These are phyloP conservation scores for Acanthurus tractus DNA, from an alignment of 2,797 vertebrate genomes.

Conservation along the genomic window DNA sequence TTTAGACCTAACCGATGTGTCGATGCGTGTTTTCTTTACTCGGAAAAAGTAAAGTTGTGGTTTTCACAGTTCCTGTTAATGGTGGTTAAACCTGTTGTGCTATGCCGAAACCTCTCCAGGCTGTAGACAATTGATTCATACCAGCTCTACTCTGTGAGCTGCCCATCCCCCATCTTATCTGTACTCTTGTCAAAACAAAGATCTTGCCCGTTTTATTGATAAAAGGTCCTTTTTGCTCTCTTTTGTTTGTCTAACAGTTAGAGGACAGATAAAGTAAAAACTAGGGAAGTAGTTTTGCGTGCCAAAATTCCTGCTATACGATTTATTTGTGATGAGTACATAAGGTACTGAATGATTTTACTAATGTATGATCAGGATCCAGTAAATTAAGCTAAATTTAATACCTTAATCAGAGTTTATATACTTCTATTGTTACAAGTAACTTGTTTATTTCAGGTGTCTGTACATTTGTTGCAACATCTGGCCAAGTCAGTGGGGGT, in stretches of 20 bases:
- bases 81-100: conserved; percentile 13
- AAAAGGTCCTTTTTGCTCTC: neutral
- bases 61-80: neutral
- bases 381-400: too few relatives aligned
- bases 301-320: neutral
- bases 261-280: neutral
- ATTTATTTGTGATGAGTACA: neutral
- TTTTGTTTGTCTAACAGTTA: neutral
- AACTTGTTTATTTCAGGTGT: neutral
- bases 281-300: fast-evolving
- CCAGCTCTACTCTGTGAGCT: conserved; percentile 1
- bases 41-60: neutral
- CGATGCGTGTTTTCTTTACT: neutral
- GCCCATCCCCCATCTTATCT: conserved; percentile 47
- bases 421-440: too few relatives aligned
- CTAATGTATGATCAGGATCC: too few relatives aligned
- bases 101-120: conserved; percentile 56
- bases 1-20: neutral
- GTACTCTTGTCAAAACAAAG: conserved; percentile 6
- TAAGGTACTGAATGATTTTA: neutral
- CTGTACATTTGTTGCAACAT: conserved; percentile 15
- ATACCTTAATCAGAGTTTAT: neutral
- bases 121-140: conserved; percentile 22
- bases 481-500: conserved; percentile 20
- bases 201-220: neutral